Evolutionary conservation across 2,888 invertebrate species (phyloP).

Genomic region (Oscheius sp.): DNA sequence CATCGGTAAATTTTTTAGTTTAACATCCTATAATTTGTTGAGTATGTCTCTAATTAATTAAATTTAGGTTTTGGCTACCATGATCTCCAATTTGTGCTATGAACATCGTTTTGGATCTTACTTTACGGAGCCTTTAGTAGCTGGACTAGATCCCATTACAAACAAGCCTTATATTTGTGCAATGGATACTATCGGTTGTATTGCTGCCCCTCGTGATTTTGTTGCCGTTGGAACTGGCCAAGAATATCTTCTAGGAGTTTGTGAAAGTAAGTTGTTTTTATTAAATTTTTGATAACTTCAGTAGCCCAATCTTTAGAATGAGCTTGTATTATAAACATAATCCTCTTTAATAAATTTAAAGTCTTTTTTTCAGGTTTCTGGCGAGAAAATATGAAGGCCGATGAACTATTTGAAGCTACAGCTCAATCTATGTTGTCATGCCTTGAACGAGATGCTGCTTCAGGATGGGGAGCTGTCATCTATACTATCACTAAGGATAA

Average conservation of each 20-base stretch:
- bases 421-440: constrained; percentile 93
- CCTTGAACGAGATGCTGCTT: constrained; percentile 93
- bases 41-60: background rate
- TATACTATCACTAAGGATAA: constrained; percentile 74
- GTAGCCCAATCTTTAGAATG: background rate
- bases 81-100: constrained; percentile 93
- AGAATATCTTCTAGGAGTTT: constrained; percentile 80
- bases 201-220: constrained; percentile 82
- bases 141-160: constrained; percentile 85
- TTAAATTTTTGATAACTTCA: background rate
- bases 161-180: constrained; percentile 78
- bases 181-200: constrained; percentile 90
- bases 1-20: constrained; percentile 76
- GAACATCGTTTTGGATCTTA: constrained; percentile 95
- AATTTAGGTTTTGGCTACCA: constrained; percentile 81
- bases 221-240: constrained; percentile 94
- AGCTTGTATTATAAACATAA: background rate
- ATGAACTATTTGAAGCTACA: constrained; percentile 93
- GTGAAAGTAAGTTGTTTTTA: constrained; percentile 78
- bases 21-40: background rate
- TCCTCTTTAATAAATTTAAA: background rate
- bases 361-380: constrained; percentile 62
- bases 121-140: constrained; percentile 94
- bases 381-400: constrained; percentile 76
- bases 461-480: constrained; percentile 97